Conservation (phyloP, 2,113 vertebrate genomes). For the Sceloporus undulatus region DNA sequence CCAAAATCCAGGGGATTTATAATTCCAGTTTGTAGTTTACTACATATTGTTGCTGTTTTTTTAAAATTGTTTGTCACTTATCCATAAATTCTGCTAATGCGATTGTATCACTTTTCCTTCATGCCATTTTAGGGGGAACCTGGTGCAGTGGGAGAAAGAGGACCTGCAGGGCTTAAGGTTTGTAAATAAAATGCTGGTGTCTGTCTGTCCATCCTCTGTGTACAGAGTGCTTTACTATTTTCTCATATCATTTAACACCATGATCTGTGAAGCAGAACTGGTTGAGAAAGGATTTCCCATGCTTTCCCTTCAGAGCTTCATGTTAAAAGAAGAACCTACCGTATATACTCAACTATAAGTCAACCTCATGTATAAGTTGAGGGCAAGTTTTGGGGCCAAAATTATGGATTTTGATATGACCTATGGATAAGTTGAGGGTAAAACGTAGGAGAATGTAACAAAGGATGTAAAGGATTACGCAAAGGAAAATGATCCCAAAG, state of each 20-base stretch:
- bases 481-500: too few relatives aligned
- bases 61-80: neutral
- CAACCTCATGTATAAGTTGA: too few relatives aligned
- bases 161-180: constrained; percentile 90
- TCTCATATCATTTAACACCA: neutral
- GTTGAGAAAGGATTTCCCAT: neutral
- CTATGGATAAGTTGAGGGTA: too few relatives aligned
- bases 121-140: constrained; percentile 87
- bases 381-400: too few relatives aligned
- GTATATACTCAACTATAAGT: too few relatives aligned
- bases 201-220: neutral
- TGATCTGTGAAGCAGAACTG: neutral
- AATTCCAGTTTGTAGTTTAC: neutral
- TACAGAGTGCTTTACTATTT: too few relatives aligned
- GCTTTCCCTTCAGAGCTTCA: too few relatives aligned
- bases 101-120: constrained; percentile 38
- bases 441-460: too few relatives aligned
- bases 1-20: neutral
- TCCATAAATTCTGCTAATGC: neutral
- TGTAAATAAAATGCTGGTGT: constrained; percentile 62
- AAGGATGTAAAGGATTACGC: too few relatives aligned
- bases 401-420: too few relatives aligned
- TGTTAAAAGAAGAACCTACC: too few relatives aligned
- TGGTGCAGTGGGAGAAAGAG: constrained; percentile 84
- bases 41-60: neutral